These are phyloP conservation scores for Paratrypauchen microcephalus DNA, from an alignment of 2,797 vertebrate genomes.

Conservation along the genomic window DNA sequence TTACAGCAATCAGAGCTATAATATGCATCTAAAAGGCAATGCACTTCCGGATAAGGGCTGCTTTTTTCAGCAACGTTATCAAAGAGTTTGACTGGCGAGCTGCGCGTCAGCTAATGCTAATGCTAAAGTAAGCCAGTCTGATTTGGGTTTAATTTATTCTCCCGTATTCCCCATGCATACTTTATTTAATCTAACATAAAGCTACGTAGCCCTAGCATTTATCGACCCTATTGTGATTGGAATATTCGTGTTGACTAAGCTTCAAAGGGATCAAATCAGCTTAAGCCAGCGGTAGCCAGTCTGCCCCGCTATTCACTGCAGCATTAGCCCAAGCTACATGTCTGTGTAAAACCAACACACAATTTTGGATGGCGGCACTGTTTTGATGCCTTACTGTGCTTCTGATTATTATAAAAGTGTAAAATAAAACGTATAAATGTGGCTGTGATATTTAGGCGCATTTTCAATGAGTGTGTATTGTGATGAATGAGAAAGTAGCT, in stretches of 20 bases:
- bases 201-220: not conserved
- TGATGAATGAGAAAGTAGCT: slow-evolving; percentile 4
- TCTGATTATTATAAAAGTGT: not conserved
- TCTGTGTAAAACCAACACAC: slow-evolving; percentile 12
- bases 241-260: slow-evolving; percentile 21
- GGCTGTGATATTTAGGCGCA: not conserved
- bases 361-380: slow-evolving; percentile 54
- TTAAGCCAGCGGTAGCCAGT: slow-evolving; percentile 31
- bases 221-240: not conserved
- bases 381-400: slow-evolving; percentile 51
- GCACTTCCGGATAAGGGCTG: slow-evolving; percentile 75
- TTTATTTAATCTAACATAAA: not conserved
- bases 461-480: not conserved
- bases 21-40: slow-evolving; percentile 41
- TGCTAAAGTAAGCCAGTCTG: slow-evolving; percentile 28
- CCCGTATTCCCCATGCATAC: not conserved
- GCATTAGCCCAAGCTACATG: slow-evolving; percentile 26
- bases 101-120: slow-evolving; percentile 56
- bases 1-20: slow-evolving; percentile 1
- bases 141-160: not conserved
- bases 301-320: slow-evolving; percentile 13
- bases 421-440: not conserved
- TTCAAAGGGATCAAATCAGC: slow-evolving; percentile 28
- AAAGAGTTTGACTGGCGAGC: slow-evolving; percentile 79
- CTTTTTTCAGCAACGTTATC: slow-evolving; percentile 63